A percentile compares a stretch with the other conserved stretches of the same genome.
These are phyloP conservation scores for Drosophila algonquin DNA, from an alignment of 2,888 invertebrate species.

Conservation along the genomic window DNA sequence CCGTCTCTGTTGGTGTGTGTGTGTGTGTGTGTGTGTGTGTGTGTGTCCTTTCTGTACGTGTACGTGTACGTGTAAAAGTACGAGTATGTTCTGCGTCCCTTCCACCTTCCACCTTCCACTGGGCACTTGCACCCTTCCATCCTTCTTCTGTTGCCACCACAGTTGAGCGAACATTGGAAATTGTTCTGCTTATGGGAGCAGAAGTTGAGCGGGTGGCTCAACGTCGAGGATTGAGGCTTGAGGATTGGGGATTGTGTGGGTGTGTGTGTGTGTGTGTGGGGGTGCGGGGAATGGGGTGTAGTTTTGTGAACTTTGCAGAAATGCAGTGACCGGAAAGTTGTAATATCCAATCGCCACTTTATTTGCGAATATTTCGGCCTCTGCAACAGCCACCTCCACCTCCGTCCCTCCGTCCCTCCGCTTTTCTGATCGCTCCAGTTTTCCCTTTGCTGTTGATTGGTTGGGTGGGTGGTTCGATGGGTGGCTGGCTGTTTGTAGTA, in stretches of 20 bases:
- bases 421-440: slow-evolving; percentile 2
- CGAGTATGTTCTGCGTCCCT: slow-evolving; percentile 18
- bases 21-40: neutral
- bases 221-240: neutral
- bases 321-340: slow-evolving; percentile 78
- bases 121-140: neutral
- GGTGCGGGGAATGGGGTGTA: slow-evolving; percentile 13
- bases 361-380: slow-evolving; percentile 53
- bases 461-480: neutral
- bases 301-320: slow-evolving; percentile 75
- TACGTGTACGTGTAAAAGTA: neutral
- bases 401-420: neutral
- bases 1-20: too few relatives aligned
- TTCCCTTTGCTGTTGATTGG: slow-evolving; percentile 3
- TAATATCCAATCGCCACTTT: slow-evolving; percentile 78
- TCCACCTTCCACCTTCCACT: slow-evolving; percentile 14
- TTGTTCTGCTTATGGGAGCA: slow-evolving; percentile 76
- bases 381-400: neutral
- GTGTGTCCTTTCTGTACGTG: neutral
- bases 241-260: too few relatives aligned
- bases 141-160: slow-evolving; percentile 61
- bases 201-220: slow-evolving; percentile 44
- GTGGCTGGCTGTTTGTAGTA: slow-evolving; percentile 35
- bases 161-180: slow-evolving; percentile 76
- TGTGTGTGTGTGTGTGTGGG: slow-evolving; percentile 16